Evolutionary conservation across 2,797 vertebrate species (phyloP).

Genomic region (Sebastes hubbsi): DNA sequence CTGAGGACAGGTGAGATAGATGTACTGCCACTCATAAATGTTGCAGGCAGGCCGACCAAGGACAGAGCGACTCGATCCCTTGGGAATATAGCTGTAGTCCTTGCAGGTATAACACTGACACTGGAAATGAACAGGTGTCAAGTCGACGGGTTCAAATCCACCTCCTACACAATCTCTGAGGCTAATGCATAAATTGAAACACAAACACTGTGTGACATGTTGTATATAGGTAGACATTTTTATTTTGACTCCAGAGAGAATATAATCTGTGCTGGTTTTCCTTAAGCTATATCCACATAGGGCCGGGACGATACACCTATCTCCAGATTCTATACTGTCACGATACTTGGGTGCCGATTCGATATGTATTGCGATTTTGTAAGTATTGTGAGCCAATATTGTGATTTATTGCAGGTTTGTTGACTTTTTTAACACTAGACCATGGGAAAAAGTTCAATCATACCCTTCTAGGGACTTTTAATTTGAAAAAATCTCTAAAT

Average conservation of each 20-base stretch:
- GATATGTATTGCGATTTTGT: too few species aligned
- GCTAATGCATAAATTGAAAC: slow-evolving; percentile 20
- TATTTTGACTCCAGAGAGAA: not conserved
- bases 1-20: slow-evolving; percentile 19
- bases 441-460: too few species aligned
- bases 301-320: too few species aligned
- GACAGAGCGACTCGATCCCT: slow-evolving; percentile 13
- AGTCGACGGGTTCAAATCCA: slow-evolving; percentile 24
- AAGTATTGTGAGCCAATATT: too few species aligned
- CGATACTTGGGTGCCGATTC: too few species aligned
- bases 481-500: too few species aligned
- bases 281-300: not conserved
- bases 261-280: not conserved
- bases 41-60: slow-evolving; percentile 29
- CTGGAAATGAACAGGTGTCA: slow-evolving; percentile 33
- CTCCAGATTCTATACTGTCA: too few species aligned
- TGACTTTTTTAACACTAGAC: too few species aligned
- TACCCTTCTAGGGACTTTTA: too few species aligned
- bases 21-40: slow-evolving; percentile 29
- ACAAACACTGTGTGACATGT: not conserved
- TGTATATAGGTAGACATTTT: not conserved
- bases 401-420: too few species aligned
- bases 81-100: slow-evolving; percentile 16
- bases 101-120: slow-evolving; percentile 21
- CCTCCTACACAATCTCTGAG: slow-evolving; percentile 7